These are phyloP conservation scores for Wiebesia pumilae DNA, from an alignment of 1,140 invertebrate species.

Conservation along the genomic window DNA sequence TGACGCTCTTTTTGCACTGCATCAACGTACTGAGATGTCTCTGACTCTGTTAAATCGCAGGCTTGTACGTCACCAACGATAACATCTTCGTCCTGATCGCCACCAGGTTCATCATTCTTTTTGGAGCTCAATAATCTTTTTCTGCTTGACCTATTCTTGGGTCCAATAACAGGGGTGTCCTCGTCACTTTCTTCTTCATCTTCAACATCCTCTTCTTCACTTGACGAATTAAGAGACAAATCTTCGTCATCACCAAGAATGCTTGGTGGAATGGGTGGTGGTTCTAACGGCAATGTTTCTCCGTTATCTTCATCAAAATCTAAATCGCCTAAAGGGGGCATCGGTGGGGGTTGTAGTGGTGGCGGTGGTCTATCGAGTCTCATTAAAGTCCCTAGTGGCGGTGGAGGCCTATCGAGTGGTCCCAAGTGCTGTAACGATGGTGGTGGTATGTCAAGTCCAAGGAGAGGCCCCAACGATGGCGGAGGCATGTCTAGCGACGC, in stretches of 20 bases:
- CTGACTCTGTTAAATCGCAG: conserved; percentile 64
- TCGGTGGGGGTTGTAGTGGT: conserved; percentile 27
- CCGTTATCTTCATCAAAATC: background rate
- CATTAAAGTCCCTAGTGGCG: background rate
- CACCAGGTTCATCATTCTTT: background rate
- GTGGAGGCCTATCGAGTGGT: background rate
- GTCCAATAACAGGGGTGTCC: conserved; percentile 27
- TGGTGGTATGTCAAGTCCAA: background rate
- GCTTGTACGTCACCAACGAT: conserved; percentile 68
- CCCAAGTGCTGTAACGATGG: background rate
- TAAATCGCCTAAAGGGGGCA: conserved; percentile 28
- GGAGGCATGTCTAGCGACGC: background rate
- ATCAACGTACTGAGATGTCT: conserved; percentile 66
- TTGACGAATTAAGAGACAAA: background rate
- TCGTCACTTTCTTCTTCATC: conserved; percentile 8
- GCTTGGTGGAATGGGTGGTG: conserved; percentile 60
- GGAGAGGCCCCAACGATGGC: background rate
- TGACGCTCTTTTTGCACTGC: conserved; percentile 70
- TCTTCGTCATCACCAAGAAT: conserved; percentile 60
- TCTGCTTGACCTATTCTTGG: conserved; percentile 23
- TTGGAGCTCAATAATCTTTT: background rate
- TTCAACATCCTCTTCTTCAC: conserved; percentile 10
- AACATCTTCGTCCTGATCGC: conserved; percentile 56
- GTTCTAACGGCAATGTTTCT: conserved; percentile 43
- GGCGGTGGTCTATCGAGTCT: background rate